Evolutionary conservation across 2,888 invertebrate species (phyloP), one percentile per base, ranked within the genome.

Genomic region (Galeruca laticollis): DNA sequence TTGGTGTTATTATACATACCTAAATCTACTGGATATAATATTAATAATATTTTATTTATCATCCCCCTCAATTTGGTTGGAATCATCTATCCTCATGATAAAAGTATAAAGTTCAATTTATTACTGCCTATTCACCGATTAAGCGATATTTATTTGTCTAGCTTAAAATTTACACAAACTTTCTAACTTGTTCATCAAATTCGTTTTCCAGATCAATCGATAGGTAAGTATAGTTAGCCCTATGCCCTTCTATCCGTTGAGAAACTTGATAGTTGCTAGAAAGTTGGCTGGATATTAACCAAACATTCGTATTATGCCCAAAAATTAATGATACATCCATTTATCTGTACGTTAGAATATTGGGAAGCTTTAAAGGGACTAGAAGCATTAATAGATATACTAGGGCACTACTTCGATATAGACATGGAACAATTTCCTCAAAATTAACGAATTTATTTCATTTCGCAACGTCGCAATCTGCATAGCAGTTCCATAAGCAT

Each of bases 41-140:
- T n/a, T n/a, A n/a, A n/a, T n/a, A n/a, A n/a, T n/a, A n/a, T n/a
- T n/a, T n/a, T n/a, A n/a, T n/a, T n/a, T 26, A 6, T 26, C 3
- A 26, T 26, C n/a, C 13, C 40, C 13, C n/a, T n/a, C 1, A 47
- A 47, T 47, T 18, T 18, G 13, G 13, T 43, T n/a, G 2, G 47
- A 15, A 47, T 15, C 15, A 47, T 47, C 15, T 47, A 18, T 15
- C 47, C 18, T 47, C 15, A 6, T 1, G 72, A 60, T 70, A 69
- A 61, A 35, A 35, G 11, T 57, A 57, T 68, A 69, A 76, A 76
- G 73, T 75, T 75, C 70, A 74, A 74, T 74, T 75, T 69, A 73
- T 68, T 71, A 70, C 64, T 68, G 61, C 64, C 52, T 68, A 72
- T 70, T 73, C 68, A 54, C 59, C 56, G 73, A 74, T 68, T 72